Base-by-base conservation (phyloP, 2,888 invertebrate genomes). In the Rhagonycha lutea region DNA sequence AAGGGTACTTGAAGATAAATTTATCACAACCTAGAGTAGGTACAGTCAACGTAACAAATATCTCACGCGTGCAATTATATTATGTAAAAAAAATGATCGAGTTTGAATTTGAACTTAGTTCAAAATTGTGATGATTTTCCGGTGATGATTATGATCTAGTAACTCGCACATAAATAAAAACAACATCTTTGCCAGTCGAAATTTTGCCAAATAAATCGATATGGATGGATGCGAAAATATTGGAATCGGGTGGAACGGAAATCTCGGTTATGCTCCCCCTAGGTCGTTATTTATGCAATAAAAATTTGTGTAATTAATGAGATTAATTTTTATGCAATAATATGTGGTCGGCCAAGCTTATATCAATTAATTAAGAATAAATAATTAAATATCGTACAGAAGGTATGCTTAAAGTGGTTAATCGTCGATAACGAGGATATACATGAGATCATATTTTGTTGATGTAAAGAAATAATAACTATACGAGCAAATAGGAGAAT, bases 1-100 rank as follows among this genome's bases (percentile, higher is more conserved):
- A 75, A 75, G 75, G 75, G 75, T 75, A 75, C 70, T 68, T 70
- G 70, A 63, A 75, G 71, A 75, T 75, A 75, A 75, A 75, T 75
- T 72, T 72, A 75, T 72, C 71, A 61, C 69, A 72, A 47, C 4
- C 47, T 47, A 47, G 47, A 47, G 47, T n/a, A n/a, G n/a, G n/a
- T 47, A 47, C n/a, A 47, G 47, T 47, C 47, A 47, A 47, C n/a
- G 47, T 47, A 47, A 32, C 32, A 32, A 32, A 47, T 47, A n/a
- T 47, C 47, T 47, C 47, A 47, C 47, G 47, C 47, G 47, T 47
- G 47, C 47, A 47, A 47, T 47, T 47, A 47, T n/a, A 8, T n/a
- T 18, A 18, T 18, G 2, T 28, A 8, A 9, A 28, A 32, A 32
- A 47, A 47, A n/a, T 47, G n/a, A 47, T 47, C 47, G 1, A n/a